These are phyloP conservation scores for Misgurnus mizolepis DNA, from an alignment of 2,113 vertebrate species.

Conservation along the genomic window DNA sequence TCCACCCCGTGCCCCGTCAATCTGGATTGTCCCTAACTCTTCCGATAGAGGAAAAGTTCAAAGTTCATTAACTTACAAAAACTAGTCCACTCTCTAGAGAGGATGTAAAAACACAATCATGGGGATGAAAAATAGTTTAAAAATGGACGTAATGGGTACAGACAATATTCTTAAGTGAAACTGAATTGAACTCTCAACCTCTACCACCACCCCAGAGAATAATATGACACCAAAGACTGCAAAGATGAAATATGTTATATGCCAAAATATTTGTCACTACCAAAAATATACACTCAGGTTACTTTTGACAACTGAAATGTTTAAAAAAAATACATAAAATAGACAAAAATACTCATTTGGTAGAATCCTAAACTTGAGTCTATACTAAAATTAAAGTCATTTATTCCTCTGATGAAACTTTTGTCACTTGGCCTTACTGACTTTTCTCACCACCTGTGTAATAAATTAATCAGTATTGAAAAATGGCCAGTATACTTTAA, in stretches of 20 bases:
- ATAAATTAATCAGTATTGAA: not conserved
- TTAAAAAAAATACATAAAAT: no score
- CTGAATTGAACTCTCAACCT: not conserved
- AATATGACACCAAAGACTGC: not conserved
- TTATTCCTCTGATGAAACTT: no score
- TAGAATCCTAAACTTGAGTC: not conserved
- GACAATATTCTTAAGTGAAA: not conserved
- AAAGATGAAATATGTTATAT: not conserved
- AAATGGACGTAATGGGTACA: not conserved
- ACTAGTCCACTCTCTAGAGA: not conserved
- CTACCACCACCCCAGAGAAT: not conserved
- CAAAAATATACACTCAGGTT: not conserved
- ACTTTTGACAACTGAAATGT: not conserved
- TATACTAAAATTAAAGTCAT: not conserved
- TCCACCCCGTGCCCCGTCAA: not conserved
- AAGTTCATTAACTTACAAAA: constrained; percentile 34
- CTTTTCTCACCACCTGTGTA: no score
- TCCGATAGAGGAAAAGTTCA: constrained; percentile 41
- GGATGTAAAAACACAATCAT: not conserved
- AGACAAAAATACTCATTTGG: not conserved
- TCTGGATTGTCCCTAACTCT: constrained; percentile 18
- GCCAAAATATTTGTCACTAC: no score
- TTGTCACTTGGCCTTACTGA: no score
- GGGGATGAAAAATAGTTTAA: not conserved
- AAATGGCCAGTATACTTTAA: not conserved